phyloP scores from a whole-genome alignment of 1,140 invertebrate genomes.

The Drosophila sulfurigaster region DNA sequence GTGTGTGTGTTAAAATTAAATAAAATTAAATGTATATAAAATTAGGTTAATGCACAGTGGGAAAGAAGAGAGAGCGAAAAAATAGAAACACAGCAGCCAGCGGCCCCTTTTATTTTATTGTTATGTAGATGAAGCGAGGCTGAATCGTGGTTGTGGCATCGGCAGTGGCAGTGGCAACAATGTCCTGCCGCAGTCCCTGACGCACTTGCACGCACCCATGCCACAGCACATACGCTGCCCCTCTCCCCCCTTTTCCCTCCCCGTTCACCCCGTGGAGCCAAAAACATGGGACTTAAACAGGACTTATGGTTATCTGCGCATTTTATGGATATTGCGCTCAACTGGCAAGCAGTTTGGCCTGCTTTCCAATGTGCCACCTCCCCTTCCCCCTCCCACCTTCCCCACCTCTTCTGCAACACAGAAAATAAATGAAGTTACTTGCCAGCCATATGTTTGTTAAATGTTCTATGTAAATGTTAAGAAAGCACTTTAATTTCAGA shows the following conservation, averaged over 20 bases:
- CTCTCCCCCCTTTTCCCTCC: not conserved
- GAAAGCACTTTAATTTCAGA: constrained; percentile 73
- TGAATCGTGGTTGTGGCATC: not conserved
- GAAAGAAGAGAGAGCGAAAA: not conserved
- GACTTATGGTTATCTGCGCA: constrained; percentile 84
- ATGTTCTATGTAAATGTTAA: constrained; percentile 77
- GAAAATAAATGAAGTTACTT: constrained; percentile 79
- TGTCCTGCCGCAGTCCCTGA: constrained; percentile 46
- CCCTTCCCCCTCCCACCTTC: not conserved
- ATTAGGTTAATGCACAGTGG: constrained; percentile 73
- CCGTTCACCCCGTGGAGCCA: constrained; percentile 21
- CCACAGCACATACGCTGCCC: constrained; percentile 43
- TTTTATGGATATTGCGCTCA: constrained; percentile 83
- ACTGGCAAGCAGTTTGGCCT: constrained; percentile 43
- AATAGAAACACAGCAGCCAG: constrained; percentile 7
- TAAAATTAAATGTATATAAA: constrained; percentile 83
- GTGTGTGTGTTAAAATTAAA: constrained; percentile 82
- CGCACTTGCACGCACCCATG: constrained; percentile 58
- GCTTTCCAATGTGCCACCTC: constrained; percentile 51
- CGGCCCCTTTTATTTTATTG: constrained; percentile 79
- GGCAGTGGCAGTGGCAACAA: constrained; percentile 17
- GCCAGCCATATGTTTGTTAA: constrained; percentile 73
- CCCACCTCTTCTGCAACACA: not conserved
- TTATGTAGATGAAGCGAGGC: constrained; percentile 79
- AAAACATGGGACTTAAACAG: constrained; percentile 78